A percentile compares a stretch with the other conserved stretches of the same genome.
phyloP scores from a whole-genome alignment of 2,797 vertebrate genomes.

The Sciurus vulgaris region DNA sequence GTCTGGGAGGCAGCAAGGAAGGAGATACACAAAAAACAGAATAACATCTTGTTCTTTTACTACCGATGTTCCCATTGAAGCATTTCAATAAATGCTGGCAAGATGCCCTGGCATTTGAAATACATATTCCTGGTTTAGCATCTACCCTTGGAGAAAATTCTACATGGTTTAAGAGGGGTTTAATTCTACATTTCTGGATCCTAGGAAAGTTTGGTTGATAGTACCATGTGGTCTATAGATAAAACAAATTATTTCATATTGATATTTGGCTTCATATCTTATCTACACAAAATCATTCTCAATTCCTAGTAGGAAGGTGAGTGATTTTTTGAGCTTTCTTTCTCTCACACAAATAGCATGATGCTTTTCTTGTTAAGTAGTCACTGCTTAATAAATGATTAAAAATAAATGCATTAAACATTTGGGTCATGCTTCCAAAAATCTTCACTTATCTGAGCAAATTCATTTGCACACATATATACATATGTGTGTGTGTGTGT shows the following conservation, averaged over 20 bases:
- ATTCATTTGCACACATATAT: background rate
- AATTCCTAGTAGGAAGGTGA: background rate
- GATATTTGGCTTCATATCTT: background rate
- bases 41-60: background rate
- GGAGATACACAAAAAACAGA: background rate
- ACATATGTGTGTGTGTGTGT: background rate
- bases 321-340: background rate
- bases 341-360: background rate
- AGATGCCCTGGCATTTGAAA: background rate
- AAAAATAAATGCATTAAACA: conserved; percentile 37
- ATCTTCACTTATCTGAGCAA: background rate
- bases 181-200: background rate
- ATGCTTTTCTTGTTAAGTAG: background rate
- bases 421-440: background rate
- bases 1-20: background rate
- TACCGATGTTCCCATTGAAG: background rate
- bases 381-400: background rate
- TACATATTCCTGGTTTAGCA: background rate
- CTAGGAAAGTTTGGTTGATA: background rate
- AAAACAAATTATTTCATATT: background rate
- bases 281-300: background rate
- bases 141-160: background rate
- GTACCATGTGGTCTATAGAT: background rate
- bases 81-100: background rate
- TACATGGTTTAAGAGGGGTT: background rate